These are phyloP conservation scores for Hydrochoerus hydrochaeris DNA, from an alignment of 2,113 vertebrate genomes.

Conservation along the genomic window DNA sequence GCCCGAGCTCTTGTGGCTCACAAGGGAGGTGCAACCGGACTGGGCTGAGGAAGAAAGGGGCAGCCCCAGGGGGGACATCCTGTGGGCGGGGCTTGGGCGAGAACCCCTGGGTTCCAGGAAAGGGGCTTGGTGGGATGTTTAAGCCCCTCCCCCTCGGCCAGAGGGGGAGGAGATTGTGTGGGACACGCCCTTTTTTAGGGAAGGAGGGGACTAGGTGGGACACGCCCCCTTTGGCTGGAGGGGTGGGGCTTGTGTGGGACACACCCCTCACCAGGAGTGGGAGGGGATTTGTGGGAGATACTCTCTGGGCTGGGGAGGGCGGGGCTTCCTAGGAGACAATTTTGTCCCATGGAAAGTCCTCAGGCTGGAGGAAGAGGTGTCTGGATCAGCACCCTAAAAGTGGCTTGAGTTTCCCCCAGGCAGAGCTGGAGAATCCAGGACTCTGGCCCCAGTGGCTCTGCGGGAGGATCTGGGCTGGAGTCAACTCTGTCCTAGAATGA, in stretches of 20 bases:
- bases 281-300: background rate
- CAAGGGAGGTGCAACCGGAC: background rate
- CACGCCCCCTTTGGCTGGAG: background rate
- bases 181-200: background rate
- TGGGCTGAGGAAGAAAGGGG: background rate
- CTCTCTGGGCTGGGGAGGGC: background rate
- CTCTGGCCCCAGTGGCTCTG: background rate
- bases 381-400: background rate
- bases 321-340: background rate
- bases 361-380: background rate
- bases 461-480: background rate
- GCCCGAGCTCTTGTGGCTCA: fast-evolving
- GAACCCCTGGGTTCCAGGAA: background rate
- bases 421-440: background rate
- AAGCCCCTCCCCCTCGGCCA: background rate
- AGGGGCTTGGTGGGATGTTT: background rate
- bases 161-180: background rate
- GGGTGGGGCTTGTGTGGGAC: background rate
- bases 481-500: background rate
- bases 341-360: background rate
- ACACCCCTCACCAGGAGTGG: background rate
- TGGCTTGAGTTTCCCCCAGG: background rate
- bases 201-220: too few relatives aligned
- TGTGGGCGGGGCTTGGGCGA: background rate
- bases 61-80: fast-evolving